These are phyloP conservation scores for Sus cebifrons DNA, from an alignment of 2,797 vertebrate species.

Conservation along the genomic window DNA sequence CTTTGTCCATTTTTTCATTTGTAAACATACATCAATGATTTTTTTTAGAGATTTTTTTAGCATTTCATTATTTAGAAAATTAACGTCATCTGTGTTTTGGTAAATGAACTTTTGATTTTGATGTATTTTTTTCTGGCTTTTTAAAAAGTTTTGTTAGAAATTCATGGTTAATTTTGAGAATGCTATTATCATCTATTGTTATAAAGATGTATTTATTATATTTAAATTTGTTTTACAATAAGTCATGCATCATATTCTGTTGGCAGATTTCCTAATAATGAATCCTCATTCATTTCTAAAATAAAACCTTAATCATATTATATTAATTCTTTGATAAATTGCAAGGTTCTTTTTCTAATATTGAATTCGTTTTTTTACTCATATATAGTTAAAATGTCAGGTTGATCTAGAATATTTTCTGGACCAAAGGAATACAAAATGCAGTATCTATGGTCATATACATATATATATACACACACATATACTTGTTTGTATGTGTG, in stretches of 20 bases:
- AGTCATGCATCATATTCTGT: constrained; percentile 14
- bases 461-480: background rate
- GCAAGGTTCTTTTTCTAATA: constrained; percentile 7
- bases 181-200: background rate
- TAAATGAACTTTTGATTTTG: constrained; percentile 3
- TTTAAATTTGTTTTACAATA: constrained; percentile 34
- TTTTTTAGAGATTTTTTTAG: background rate
- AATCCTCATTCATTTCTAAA: constrained; percentile 17
- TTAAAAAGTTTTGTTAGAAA: background rate
- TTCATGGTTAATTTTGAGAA: background rate
- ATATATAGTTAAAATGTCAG: background rate
- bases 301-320: background rate
- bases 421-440: background rate
- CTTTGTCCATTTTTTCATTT: background rate
- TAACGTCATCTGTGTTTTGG: background rate
- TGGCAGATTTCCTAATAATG: background rate
- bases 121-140: background rate
- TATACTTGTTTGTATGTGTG: no score
- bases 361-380: background rate
- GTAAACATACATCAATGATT: background rate
- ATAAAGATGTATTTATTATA: background rate
- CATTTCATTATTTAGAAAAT: background rate
- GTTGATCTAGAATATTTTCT: constrained; percentile 16
- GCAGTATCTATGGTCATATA: background rate
- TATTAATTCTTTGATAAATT: background rate